phyloP scores from a whole-genome alignment of 2,797 vertebrate species.

The Tarsius wallacei region DNA sequence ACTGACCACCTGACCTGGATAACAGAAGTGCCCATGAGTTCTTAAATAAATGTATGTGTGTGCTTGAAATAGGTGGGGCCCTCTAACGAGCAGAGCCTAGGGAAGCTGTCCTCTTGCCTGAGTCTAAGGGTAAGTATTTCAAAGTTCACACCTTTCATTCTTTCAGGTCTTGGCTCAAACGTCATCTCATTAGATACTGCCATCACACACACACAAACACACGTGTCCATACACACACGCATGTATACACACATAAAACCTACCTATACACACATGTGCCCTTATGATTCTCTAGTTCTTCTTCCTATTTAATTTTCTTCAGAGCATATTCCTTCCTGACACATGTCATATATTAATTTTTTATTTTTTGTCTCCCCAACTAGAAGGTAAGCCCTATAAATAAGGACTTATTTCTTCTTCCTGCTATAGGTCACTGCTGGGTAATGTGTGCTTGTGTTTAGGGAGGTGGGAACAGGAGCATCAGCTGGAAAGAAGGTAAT shows the following conservation, averaged over 20 bases:
- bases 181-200: neutral
- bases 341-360: neutral
- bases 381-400: neutral
- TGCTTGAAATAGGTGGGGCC: neutral
- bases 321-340: neutral
- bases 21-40: neutral
- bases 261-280: neutral
- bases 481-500: neutral
- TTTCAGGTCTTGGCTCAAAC: neutral
- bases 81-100: neutral
- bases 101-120: neutral
- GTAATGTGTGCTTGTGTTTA: neutral
- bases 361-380: neutral
- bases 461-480: neutral
- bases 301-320: neutral
- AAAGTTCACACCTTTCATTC: neutral
- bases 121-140: neutral
- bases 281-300: neutral
- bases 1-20: too few relatives aligned
- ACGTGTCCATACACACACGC: neutral
- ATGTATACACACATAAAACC: neutral
- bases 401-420: neutral
- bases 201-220: neutral
- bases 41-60: neutral
- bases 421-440: neutral